phyloP scores from a whole-genome alignment of 2,113 vertebrate species.

The Poeciliopsis retropinna region DNA sequence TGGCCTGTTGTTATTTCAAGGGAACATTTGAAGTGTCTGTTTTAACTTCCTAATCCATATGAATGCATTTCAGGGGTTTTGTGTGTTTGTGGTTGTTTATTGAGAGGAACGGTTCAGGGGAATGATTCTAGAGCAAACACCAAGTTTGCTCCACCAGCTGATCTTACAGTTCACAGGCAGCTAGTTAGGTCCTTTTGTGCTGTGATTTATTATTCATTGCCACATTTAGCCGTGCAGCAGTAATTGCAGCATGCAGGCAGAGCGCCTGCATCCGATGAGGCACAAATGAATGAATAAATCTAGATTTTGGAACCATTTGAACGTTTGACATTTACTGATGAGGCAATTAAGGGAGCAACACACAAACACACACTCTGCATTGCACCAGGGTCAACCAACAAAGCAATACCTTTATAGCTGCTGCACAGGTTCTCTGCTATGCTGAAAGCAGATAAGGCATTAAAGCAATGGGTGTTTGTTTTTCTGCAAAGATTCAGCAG shows the following conservation, averaged over 20 bases:
- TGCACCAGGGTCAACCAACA: conserved; percentile 18
- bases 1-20: conserved; percentile 31
- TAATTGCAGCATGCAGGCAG: conserved; percentile 65
- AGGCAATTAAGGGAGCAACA: conserved; percentile 72
- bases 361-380: conserved; percentile 43
- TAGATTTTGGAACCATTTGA: conserved; percentile 61
- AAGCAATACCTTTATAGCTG: conserved; percentile 1
- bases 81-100: not conserved
- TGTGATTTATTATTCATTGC: conserved; percentile 73
- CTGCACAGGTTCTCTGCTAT: not conserved
- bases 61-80: conserved; percentile 3
- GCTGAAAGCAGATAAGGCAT: not conserved
- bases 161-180: conserved; percentile 24
- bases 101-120: conserved; percentile 10
- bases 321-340: conserved; percentile 79
- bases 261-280: conserved; percentile 64
- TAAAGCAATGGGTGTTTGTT: not conserved
- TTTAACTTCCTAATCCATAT: conserved; percentile 19
- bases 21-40: conserved; percentile 12
- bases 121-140: conserved; percentile 26
- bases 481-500: too few relatives aligned
- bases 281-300: conserved; percentile 76
- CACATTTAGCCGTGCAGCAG: conserved; percentile 59
- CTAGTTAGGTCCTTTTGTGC: conserved; percentile 60
- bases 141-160: conserved; percentile 31